Conservation (phyloP, 2,888 invertebrate species). For the Cephus spinipes region DNA sequence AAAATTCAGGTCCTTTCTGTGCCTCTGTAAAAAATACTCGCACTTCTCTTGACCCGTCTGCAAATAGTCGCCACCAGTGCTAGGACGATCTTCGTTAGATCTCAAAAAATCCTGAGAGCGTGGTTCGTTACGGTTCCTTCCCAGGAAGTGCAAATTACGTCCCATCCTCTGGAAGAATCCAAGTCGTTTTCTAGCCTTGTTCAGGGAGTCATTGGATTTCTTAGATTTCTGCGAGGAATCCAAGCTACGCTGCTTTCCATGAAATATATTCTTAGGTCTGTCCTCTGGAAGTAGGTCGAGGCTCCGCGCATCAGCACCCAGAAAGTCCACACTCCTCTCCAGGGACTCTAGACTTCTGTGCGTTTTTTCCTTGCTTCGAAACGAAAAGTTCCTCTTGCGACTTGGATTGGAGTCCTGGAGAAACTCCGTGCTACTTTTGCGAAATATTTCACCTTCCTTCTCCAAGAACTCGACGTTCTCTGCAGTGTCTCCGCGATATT, state of each 20-base stretch:
- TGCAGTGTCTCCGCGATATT: constrained; percentile 4
- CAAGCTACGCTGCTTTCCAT: constrained; percentile 48
- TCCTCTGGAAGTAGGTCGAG: constrained; percentile 46
- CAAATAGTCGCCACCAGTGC: constrained; percentile 30
- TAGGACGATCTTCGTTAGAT: constrained; percentile 31
- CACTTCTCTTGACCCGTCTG: constrained; percentile 49
- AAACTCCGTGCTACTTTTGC: constrained; percentile 47
- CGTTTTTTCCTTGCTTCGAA: constrained; percentile 42
- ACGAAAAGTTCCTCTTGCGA: constrained; percentile 45
- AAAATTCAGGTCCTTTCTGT: constrained; percentile 43
- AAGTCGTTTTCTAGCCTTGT: constrained; percentile 42
- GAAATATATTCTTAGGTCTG: constrained; percentile 32
- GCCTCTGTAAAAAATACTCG: constrained; percentile 53
- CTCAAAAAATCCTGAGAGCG: constrained; percentile 37
- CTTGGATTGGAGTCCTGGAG: constrained; percentile 34
- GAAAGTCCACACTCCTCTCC: constrained; percentile 40
- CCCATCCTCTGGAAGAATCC: constrained; percentile 54
- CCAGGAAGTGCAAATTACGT: constrained; percentile 55
- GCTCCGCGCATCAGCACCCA: constrained; percentile 46
- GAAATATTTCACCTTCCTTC: constrained; percentile 54
- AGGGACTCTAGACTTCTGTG: constrained; percentile 55
- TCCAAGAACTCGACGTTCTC: constrained; percentile 51
- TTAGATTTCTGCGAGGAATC: constrained; percentile 47
- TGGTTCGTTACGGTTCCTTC: constrained; percentile 39
- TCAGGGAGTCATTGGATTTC: constrained; percentile 35